phyloP scores from a whole-genome alignment of 1,140 invertebrate species.

The Myzus persicae region DNA sequence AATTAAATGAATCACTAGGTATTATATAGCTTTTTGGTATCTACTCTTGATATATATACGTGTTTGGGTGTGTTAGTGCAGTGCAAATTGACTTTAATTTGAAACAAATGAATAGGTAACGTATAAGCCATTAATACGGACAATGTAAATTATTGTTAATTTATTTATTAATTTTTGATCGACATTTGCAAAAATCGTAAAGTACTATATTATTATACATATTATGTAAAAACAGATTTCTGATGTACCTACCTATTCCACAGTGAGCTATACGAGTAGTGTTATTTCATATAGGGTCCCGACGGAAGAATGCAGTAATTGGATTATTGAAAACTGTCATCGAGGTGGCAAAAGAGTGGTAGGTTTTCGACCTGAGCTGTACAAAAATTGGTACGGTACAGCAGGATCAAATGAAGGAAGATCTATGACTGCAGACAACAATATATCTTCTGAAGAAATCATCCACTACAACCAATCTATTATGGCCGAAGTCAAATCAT shows the following conservation, averaged over 20 bases:
- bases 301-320: neutral
- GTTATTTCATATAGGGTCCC: neutral
- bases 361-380: neutral
- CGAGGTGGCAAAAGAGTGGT: neutral
- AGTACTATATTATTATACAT: neutral
- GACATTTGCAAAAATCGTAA: neutral
- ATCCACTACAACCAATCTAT: neutral
- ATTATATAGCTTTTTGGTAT: neutral
- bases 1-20: neutral
- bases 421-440: neutral
- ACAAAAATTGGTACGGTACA: neutral
- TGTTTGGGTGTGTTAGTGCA: neutral
- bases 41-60: too few species aligned
- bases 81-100: neutral
- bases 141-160: neutral
- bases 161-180: neutral
- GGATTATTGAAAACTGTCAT: slow-evolving; percentile 46
- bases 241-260: neutral
- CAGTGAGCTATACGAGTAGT: neutral
- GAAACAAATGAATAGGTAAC: neutral
- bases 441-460: neutral
- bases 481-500: neutral
- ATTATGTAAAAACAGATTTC: neutral
- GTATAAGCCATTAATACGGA: neutral
- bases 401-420: neutral